These are phyloP conservation scores for Phrynocephalus guinanensis DNA, from an alignment of 2,797 vertebrate species.

Conservation along the genomic window DNA sequence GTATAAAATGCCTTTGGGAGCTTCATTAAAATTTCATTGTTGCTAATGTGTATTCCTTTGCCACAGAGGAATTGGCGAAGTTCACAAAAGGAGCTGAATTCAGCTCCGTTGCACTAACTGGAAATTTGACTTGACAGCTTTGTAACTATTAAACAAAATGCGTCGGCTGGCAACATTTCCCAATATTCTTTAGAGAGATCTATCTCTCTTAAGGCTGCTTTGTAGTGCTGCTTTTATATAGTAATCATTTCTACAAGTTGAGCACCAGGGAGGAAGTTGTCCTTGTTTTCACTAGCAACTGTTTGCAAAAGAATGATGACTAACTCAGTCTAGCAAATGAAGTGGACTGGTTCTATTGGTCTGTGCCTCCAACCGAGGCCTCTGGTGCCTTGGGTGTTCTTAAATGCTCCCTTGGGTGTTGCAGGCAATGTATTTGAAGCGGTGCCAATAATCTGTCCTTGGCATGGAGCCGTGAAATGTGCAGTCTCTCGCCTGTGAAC, in stretches of 20 bases:
- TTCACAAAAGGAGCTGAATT: slow-evolving; percentile 37
- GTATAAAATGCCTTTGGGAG: slow-evolving; percentile 33
- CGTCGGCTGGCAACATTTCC: neutral
- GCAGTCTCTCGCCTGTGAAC: neutral
- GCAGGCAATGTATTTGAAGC: neutral
- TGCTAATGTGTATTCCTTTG: slow-evolving; percentile 34
- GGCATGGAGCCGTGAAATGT: neutral
- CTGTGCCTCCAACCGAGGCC: neutral
- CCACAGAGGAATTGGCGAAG: slow-evolving; percentile 37
- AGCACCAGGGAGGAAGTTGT: neutral
- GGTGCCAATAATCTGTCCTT: neutral
- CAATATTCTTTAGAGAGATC: neutral
- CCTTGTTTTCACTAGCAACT: neutral
- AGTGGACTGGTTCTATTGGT: neutral
- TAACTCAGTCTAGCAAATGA: neutral
- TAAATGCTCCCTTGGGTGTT: neutral
- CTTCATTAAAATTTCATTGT: slow-evolving; percentile 8
- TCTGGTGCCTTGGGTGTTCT: neutral
- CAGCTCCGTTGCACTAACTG: slow-evolving; percentile 34
- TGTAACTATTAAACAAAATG: slow-evolving; percentile 17
- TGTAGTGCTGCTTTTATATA: neutral
- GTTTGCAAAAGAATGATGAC: neutral
- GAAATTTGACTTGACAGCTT: slow-evolving; percentile 27
- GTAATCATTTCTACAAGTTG: neutral
- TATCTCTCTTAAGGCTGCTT: neutral